Evolutionary conservation across 2,888 invertebrate genomes (phyloP), one percentile per base, ranked within the genome.

Genomic region (Allophyes oxyacanthae): DNA sequence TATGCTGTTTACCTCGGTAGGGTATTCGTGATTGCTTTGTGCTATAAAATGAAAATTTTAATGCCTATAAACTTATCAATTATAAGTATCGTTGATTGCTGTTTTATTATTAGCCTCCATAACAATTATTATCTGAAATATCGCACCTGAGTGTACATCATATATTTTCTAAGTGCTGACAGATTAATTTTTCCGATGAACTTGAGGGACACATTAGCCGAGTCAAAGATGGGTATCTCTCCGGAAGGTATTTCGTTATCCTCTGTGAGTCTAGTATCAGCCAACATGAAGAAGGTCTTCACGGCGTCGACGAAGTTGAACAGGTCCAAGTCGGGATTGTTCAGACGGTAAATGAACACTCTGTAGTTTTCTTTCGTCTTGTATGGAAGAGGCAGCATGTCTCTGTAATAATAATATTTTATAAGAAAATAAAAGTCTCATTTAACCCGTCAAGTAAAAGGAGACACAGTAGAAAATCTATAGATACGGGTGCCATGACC

Each of bases 251-350:
- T 91, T 33, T 95, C 94, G 0, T 91, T 90, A 62, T 96, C 95
- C 28, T 93, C 94, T 13, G 95, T 95, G 68, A 97, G 93, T 60
- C 97, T 92, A 15, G 96, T 95, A 81, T 97, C 97, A 5, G 96
- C 96, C 41, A 97, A 87, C 95, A 96, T 96, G 85, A 96, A 96
- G 91, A 96, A 96, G 0, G 96, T 95, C 86, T 96, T 96, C 42
- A 96, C 92, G 1, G 95, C 94, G 70, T 96, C 96, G 34, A 95
- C 92, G 85, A 96, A 96, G 77, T 94, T 94, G 77, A 96, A 96
- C 80, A 96, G 82, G 41, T 96, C 96, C 30, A 96, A 86, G 77
- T 96, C 95, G 0, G 92, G 92, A 74, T 95, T 95, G 51, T 92
- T 94, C 26, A 97, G 84, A 3, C 96, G 94, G 82, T 96, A 96